Evolutionary conservation across 2,113 vertebrate species (phyloP).

Genomic region (Hyperopisus bebe): DNA sequence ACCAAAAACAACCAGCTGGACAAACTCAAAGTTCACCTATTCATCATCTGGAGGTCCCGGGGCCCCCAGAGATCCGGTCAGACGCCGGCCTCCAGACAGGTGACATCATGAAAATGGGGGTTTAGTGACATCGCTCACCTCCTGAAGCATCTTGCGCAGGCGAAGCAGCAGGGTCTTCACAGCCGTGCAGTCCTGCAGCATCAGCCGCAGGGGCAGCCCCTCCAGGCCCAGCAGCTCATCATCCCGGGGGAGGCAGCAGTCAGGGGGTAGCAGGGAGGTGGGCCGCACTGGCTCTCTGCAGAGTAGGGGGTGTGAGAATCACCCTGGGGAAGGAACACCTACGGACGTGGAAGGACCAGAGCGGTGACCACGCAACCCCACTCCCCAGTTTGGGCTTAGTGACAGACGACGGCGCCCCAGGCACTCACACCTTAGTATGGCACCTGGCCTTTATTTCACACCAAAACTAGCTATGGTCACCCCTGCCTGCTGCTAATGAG

Average conservation of each 20-base stretch:
- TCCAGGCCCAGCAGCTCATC: conserved; percentile 80
- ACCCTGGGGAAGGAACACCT: neutral
- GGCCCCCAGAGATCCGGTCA: neutral
- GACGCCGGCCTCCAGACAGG: neutral
- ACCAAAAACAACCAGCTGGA: neutral
- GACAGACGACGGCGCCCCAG: neutral
- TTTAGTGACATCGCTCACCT: conserved; percentile 62
- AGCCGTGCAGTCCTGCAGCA: conserved; percentile 93
- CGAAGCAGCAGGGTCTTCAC: conserved; percentile 87
- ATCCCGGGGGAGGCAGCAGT: conserved; percentile 62
- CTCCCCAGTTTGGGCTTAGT: neutral
- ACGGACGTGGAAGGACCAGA: neutral
- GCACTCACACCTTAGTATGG: neutral
- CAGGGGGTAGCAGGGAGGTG: conserved; percentile 55
- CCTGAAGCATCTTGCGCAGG: conserved; percentile 88
- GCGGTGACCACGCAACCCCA: neutral
- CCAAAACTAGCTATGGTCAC: neutral
- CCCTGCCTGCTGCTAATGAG: neutral
- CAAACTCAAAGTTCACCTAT: neutral
- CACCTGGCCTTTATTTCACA: conserved; percentile 1
- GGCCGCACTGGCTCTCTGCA: conserved; percentile 52
- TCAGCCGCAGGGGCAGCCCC: conserved; percentile 79
- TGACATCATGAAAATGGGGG: neutral
- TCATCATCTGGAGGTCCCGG: neutral
- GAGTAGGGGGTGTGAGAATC: neutral